Conservation (phyloP, 2,113 vertebrate genomes). For the Ochotona princeps region DNA sequence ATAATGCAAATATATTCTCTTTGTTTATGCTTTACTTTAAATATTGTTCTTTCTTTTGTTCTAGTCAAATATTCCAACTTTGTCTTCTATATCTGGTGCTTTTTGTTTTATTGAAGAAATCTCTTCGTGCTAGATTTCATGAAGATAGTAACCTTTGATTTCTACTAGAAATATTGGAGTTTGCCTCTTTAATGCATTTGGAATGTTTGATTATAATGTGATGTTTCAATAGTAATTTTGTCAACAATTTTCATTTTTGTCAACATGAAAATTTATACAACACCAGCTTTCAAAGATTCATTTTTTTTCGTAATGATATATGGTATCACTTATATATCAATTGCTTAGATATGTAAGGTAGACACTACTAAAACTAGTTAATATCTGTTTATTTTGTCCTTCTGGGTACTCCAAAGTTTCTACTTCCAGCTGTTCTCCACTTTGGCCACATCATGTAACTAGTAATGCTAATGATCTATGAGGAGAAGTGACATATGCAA, state of each 20-base stretch:
- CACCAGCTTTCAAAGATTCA: neutral
- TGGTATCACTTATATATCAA: neutral
- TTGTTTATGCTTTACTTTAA: constrained; percentile 42
- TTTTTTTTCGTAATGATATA: neutral
- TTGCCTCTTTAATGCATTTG: constrained; percentile 25
- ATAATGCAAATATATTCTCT: constrained; percentile 24
- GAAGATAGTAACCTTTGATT: constrained; percentile 15
- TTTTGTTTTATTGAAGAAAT: constrained; percentile 25
- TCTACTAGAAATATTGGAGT: neutral
- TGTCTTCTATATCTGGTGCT: neutral
- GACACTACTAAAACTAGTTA: neutral
- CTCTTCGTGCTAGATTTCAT: constrained; percentile 37
- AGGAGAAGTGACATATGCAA: neutral
- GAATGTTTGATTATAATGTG: neutral
- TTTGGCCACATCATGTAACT: neutral
- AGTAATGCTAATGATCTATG: neutral
- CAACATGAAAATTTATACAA: constrained; percentile 12
- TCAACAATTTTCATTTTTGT: constrained; percentile 13
- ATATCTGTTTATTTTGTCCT: neutral
- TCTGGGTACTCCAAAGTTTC: neutral
- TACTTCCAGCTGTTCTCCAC: neutral
- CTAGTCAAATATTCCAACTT: neutral
- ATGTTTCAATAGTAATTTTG: constrained; percentile 3
- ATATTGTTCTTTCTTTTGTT: neutral
- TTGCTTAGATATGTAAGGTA: neutral